Evolutionary conservation across 1,140 invertebrate genomes (phyloP), one percentile per base, ranked within the genome.

Genomic region (Drosophila nebulosa): DNA sequence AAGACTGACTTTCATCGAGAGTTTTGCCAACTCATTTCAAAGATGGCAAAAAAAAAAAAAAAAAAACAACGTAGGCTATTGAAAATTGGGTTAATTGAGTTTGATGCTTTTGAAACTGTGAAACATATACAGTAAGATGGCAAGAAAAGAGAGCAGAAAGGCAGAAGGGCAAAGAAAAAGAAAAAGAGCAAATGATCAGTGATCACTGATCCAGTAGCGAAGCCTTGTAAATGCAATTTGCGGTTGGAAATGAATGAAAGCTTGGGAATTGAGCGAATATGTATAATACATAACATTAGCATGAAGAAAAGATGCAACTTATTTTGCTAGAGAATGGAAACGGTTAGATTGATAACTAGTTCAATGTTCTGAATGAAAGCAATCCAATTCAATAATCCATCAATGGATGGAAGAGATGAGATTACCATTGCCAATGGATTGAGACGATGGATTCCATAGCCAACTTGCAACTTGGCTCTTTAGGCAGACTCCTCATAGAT

Each of bases 41-140:
- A 55, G 14, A 55, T 55, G 66, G 71, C 70, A 74, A 73, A 73
- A 64, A 42, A 74, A 74, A 10, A 32, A 12, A 3, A 32, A 10
- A 32, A 32, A 10, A 32, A 32, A 32, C 4, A 32, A 32, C 30
- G 30, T 32, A 12, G 30, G 56, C 77, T 73, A 74, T 77, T 66
- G 30, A 32, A 69, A 79, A 84, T 85, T 85, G 73, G 77, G 81
- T 86, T 86, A 86, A 84, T 84, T 85, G 79, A 57, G 32, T 53
- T 74, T 51, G 70, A 61, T 30, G 36, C 66, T 65, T 46, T 69
- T 79, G 65, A 65, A 16, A 55, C 61, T 63, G 61, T 71, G 26
- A 35, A 46, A 18, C 7, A 46, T 10, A 46, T 18, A 46, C n/a
- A 46, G 39, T 46, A 46, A 46, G 21, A 18, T 21, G 6, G 3